phyloP scores from a whole-genome alignment of 2,888 invertebrate species.

The Gryllus longicercus region DNA sequence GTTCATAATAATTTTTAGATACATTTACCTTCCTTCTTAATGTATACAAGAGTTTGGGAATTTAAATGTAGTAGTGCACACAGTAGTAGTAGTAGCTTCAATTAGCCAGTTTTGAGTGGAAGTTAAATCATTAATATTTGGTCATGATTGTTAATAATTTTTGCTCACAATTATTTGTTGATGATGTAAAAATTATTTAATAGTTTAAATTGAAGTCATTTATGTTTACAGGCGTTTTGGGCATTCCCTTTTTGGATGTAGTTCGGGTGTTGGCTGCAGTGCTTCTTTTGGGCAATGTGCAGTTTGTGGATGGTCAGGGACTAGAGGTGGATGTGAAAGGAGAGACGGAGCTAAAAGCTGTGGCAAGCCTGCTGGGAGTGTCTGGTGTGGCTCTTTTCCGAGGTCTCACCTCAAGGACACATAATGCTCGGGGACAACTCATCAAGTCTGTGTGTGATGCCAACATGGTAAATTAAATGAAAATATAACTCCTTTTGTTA shows the following conservation, averaged over 20 bases:
- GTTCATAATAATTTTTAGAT: no score
- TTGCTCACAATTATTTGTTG: no score
- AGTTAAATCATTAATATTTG: neutral
- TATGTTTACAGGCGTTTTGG: slow-evolving; percentile 62
- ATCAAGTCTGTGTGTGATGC: slow-evolving; percentile 79
- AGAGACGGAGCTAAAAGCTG: slow-evolving; percentile 79
- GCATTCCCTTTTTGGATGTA: slow-evolving; percentile 91
- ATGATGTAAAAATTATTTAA: no score
- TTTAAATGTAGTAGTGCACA: no score
- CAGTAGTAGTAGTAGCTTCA: no score
- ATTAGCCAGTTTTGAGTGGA: no score
- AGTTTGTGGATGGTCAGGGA: slow-evolving; percentile 74
- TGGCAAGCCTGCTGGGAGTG: slow-evolving; percentile 78
- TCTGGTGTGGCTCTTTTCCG: slow-evolving; percentile 71
- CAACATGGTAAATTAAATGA: slow-evolving; percentile 59
- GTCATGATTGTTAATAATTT: no score
- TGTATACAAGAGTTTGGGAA: no score
- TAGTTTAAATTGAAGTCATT: neutral
- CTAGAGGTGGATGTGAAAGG: slow-evolving; percentile 75
- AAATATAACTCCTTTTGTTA: neutral
- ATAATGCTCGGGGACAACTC: slow-evolving; percentile 72
- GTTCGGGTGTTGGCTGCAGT: slow-evolving; percentile 88
- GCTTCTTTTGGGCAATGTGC: slow-evolving; percentile 85
- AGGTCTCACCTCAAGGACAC: slow-evolving; percentile 78
- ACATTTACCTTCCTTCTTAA: no score